Percentiles rank a stretch among this genome's conserved stretches.
phyloP scores from a whole-genome alignment of 2,888 invertebrate genomes.

The Epistrophe grossulariae region DNA sequence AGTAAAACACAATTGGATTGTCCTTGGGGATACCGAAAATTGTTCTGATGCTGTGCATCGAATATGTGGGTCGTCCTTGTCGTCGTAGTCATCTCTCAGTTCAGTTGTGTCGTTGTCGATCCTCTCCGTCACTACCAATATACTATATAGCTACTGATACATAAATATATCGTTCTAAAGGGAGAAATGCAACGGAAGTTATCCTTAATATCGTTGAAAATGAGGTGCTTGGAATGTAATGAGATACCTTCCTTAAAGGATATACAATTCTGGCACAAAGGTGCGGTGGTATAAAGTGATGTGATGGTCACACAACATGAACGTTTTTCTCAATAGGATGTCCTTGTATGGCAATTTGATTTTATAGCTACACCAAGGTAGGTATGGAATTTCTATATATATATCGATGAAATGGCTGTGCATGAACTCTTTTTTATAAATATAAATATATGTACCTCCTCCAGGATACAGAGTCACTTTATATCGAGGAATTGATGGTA shows the following conservation, averaged over 20 bases:
- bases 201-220: constrained; percentile 70
- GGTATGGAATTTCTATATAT: constrained; percentile 35
- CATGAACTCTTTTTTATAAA: background rate
- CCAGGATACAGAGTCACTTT: constrained; percentile 44
- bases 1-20: constrained; percentile 67
- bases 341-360: constrained; percentile 63
- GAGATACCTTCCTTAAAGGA: constrained; percentile 70
- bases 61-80: constrained; percentile 67
- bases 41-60: constrained; percentile 34
- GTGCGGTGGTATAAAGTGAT: constrained; percentile 34
- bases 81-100: background rate
- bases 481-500: constrained; percentile 33
- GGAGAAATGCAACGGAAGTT: constrained; percentile 66
- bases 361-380: constrained; percentile 54
- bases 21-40: constrained; percentile 63
- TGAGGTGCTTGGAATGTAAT: constrained; percentile 74
- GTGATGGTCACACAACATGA: constrained; percentile 41
- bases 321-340: constrained; percentile 22
- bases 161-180: background rate
- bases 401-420: background rate
- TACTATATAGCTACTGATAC: no score
- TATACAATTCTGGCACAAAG: constrained; percentile 33
- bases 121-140: background rate
- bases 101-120: background rate
- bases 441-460: constrained; percentile 10